Conservation (phyloP, 1,140 invertebrate genomes). For the Papilio machaon region DNA sequence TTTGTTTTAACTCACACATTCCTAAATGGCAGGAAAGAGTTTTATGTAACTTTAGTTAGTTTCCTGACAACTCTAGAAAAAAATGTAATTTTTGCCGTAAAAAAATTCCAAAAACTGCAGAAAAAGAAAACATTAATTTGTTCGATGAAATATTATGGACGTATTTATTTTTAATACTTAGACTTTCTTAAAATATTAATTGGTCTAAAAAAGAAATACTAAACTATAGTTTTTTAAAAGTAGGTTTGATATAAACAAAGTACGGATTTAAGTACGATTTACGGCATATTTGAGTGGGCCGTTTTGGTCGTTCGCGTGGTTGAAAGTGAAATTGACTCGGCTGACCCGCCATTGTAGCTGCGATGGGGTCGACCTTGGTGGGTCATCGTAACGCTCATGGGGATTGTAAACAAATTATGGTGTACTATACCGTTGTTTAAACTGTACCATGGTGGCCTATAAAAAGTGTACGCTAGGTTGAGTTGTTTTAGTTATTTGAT, state of each 20-base stretch:
- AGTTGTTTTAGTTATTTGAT: background rate
- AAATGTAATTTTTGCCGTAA: no score
- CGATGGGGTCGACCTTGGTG: conserved; percentile 57
- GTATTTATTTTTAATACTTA: no score
- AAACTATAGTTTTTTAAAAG: background rate
- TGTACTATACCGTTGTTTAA: conserved; percentile 21
- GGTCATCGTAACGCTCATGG: conserved; percentile 48
- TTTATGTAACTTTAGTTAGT: no score
- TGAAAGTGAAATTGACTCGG: conserved; percentile 65
- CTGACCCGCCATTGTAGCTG: conserved; percentile 65
- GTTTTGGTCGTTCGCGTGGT: conserved; percentile 36
- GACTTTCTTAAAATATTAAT: no score
- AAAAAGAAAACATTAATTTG: no score
- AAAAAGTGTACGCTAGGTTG: background rate
- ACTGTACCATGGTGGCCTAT: background rate
- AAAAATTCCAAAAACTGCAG: no score
- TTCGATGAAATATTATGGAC: no score
- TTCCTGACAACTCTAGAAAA: no score
- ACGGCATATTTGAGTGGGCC: background rate
- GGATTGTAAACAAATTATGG: conserved; percentile 46
- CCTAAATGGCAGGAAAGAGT: no score
- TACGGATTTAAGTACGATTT: no score
- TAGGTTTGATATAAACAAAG: background rate
- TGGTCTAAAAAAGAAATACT: no score
- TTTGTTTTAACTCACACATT: no score